phyloP scores from a whole-genome alignment of 2,888 invertebrate genomes.

The Arge pagana region DNA sequence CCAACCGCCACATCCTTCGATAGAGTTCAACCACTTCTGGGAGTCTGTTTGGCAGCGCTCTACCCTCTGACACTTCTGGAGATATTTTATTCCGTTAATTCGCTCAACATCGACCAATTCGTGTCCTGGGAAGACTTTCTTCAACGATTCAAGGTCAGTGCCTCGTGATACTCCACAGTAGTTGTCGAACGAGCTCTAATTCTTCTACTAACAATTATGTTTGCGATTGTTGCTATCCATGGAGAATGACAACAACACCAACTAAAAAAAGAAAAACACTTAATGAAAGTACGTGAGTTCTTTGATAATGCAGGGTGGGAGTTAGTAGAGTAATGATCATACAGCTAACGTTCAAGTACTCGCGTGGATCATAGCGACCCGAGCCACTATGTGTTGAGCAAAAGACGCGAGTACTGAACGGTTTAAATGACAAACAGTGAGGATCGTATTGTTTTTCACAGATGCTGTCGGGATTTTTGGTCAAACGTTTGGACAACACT shows the following conservation, averaged over 20 bases:
- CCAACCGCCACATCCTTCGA: conserved; percentile 90
- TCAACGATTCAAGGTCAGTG: conserved; percentile 74
- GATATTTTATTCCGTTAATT: conserved; percentile 92
- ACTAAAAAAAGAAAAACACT: no score
- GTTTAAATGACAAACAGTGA: no score
- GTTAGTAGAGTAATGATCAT: no score
- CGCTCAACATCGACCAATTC: conserved; percentile 77
- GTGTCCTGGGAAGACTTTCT: conserved; percentile 90
- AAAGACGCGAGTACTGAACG: background rate
- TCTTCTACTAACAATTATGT: no score
- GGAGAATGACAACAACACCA: no score
- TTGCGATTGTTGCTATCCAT: no score
- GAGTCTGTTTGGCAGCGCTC: conserved; percentile 87
- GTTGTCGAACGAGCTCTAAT: no score
- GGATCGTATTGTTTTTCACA: conserved; percentile 39
- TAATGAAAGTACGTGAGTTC: no score
- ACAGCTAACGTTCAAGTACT: no score
- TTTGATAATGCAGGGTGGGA: no score
- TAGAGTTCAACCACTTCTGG: conserved; percentile 84
- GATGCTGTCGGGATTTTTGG: conserved; percentile 83
- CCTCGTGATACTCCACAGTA: no score
- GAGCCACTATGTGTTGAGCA: background rate
- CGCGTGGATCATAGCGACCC: no score
- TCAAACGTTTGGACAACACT: conserved; percentile 88
- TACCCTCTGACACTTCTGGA: conserved; percentile 89